Conservation (phyloP, 2,797 vertebrate genomes). For the Adrianichthys oophorus region DNA sequence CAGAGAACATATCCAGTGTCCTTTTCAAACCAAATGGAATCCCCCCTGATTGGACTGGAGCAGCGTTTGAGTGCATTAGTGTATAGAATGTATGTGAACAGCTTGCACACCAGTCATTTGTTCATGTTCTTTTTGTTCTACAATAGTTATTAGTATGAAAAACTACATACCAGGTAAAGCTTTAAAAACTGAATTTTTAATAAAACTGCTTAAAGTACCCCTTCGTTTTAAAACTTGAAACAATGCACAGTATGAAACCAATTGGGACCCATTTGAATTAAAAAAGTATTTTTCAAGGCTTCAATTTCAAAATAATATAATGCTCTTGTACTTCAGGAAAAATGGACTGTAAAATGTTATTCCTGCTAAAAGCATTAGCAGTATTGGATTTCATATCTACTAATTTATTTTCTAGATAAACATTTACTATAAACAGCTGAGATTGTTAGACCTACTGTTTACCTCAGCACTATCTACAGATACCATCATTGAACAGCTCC, state of each 20-base stretch:
- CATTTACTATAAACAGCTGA: too few species aligned
- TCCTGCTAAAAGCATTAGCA: too few species aligned
- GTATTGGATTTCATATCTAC: too few species aligned
- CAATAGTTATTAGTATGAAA: conserved; percentile 6
- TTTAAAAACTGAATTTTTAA: conserved; percentile 2
- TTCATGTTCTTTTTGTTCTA: conserved; percentile 22
- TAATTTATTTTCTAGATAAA: too few species aligned
- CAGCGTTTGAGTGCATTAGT: conserved; percentile 26
- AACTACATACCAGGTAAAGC: conserved; percentile 27
- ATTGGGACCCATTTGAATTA: conserved; percentile 18
- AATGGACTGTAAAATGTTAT: too few species aligned
- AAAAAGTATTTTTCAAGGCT: conserved; percentile 10
- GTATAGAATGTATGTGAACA: conserved; percentile 37
- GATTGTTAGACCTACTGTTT: too few species aligned
- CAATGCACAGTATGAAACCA: conserved; percentile 15
- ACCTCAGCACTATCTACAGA: too few species aligned
- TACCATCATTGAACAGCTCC: too few species aligned
- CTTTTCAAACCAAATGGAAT: conserved; percentile 44
- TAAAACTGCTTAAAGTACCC: conserved; percentile 1
- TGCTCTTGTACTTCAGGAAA: conserved; percentile 18
- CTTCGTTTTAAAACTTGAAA: conserved; percentile 15
- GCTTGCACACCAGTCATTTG: conserved; percentile 30
- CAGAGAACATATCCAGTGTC: conserved; percentile 54
- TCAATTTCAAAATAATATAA: conserved; percentile 12
- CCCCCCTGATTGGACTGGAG: conserved; percentile 51